Base-by-base conservation (phyloP, 1,140 invertebrate genomes). In the Bombus difficillimus region DNA sequence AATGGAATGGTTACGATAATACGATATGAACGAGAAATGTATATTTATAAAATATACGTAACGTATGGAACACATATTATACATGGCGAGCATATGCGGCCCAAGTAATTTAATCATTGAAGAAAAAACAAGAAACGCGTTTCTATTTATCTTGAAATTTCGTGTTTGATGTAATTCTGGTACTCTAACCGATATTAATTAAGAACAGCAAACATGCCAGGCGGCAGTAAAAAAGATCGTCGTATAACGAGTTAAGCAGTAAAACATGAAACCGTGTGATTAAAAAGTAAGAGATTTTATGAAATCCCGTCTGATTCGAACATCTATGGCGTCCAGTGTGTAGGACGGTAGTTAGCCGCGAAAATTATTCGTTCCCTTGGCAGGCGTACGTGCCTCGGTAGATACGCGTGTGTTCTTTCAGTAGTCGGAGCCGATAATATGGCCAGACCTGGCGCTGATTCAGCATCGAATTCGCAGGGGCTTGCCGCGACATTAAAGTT, bases 371-470 rank as follows among this genome's bases (percentile, higher is more conserved):
- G 69, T 15, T 74, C 59, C 53, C 59, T 25, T 74, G 71, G 69
- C 69, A n/a, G 22, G 59, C 3, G 79, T 64, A 81, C 78, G 84
- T 85, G 84, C 59, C 47, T 15, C 57, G n/a, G 28, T 69, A 68
- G 89, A 90, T 57, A 79, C 83, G 37, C 39, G 79, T 82, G 59
- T 62, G 88, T 90, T 86, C 83, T 88, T 90, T 74, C 84, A 74
- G 83, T 88, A 86, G 89, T 85, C 53, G 57, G 71, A 84, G 69
- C 76, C 89, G 83, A 91, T 90, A 90, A 88, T 90, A 88, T 72
- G 82, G 64, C 71, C 86, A 77, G 81, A 84, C 81, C 76, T 79
- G 37, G 69, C 78, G 84, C 84, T 68, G 76, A 86, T 77, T 85
- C 84, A 85, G 84, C 84, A 32, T 69, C 59, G 84, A 89, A 89